phyloP scores from a whole-genome alignment of 2,797 vertebrate species.

The Crenichthys baileyi region DNA sequence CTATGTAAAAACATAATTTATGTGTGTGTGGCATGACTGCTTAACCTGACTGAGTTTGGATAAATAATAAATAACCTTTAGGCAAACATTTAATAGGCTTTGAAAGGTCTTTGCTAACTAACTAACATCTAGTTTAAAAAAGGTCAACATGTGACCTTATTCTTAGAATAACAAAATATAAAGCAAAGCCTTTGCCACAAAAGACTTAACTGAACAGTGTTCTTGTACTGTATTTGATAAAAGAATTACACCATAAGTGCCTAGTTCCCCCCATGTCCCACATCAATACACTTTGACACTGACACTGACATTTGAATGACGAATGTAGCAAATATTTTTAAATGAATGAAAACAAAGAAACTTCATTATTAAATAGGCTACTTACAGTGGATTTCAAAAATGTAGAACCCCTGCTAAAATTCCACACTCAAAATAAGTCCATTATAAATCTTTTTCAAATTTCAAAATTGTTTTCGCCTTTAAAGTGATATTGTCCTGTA shows the following conservation, averaged over 20 bases:
- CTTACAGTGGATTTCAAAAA: not conserved
- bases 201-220: not conserved
- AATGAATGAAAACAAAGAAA: not conserved
- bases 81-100: constrained; percentile 10
- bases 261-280: no score
- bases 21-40: not conserved
- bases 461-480: not conserved
- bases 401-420: not conserved
- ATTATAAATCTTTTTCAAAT: not conserved
- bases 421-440: not conserved
- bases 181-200: not conserved
- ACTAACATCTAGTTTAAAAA: not conserved
- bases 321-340: not conserved
- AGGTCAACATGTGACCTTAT: not conserved
- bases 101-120: not conserved
- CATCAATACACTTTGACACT: not conserved
- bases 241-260: not conserved
- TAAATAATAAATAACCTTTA: constrained; percentile 7
- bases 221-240: not conserved
- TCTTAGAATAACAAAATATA: not conserved
- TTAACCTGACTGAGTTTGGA: not conserved
- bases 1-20: not conserved
- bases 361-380: not conserved
- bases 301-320: not conserved
- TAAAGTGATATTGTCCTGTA: not conserved